Percentiles rank a stretch among this genome's conserved stretches.
phyloP scores from a whole-genome alignment of 1,140 invertebrate species.

The Probaryconus sp. region DNA sequence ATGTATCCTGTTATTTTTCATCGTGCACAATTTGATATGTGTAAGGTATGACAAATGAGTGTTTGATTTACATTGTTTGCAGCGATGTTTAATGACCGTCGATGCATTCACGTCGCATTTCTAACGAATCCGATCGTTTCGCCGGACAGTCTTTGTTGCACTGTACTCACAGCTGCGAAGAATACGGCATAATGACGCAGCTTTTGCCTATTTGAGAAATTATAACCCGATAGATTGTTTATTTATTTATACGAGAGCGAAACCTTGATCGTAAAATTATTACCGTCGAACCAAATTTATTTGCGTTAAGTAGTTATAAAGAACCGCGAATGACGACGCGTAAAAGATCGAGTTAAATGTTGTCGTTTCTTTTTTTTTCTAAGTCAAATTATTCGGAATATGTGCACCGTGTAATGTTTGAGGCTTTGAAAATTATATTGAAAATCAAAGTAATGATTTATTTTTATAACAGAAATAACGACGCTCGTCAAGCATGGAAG shows the following conservation, averaged over 20 bases:
- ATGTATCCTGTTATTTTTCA: neutral
- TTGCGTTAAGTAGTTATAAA: constrained; percentile 21
- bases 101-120: constrained; percentile 1
- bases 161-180: constrained; percentile 30
- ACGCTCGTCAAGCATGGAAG: no score
- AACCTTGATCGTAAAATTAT: constrained; percentile 56
- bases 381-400: constrained; percentile 29
- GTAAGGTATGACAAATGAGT: neutral
- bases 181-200: constrained; percentile 36
- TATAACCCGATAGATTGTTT: constrained; percentile 43
- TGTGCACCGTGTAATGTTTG: no score
- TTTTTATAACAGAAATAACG: no score
- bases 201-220: constrained; percentile 57
- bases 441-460: no score
- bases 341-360: constrained; percentile 7
- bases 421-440: no score
- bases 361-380: constrained; percentile 18
- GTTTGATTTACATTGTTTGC: constrained; percentile 1
- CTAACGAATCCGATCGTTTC: constrained; percentile 14
- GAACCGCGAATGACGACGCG: constrained; percentile 30
- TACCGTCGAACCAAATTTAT: constrained; percentile 54
- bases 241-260: constrained; percentile 39
- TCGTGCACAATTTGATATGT: constrained; percentile 4
- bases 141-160: constrained; percentile 38
- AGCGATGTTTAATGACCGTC: constrained; percentile 8